Conservation (phyloP, 2,113 vertebrate genomes). For the Syngnathus typhle region DNA sequence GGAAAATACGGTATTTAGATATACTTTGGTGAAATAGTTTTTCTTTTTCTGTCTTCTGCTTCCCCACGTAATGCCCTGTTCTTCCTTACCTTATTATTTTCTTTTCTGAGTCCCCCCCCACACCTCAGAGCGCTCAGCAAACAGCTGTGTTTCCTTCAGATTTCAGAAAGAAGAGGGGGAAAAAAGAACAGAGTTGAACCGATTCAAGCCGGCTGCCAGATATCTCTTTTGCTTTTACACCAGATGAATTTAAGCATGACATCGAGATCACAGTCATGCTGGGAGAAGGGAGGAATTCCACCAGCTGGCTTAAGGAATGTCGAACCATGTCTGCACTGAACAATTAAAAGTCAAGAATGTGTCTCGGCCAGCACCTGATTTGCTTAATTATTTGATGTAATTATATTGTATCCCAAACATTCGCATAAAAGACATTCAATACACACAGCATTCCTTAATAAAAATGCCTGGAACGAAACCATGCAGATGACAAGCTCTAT, state of each 20-base stretch:
- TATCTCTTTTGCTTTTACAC: neutral
- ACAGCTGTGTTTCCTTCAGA: neutral
- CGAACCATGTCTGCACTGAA: neutral
- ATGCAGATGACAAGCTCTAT: conserved; percentile 10
- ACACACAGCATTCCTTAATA: neutral
- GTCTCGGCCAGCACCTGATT: neutral
- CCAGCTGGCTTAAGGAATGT: neutral
- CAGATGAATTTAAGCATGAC: neutral
- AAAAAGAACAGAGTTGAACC: neutral
- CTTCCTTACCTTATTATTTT: neutral
- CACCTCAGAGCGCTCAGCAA: neutral
- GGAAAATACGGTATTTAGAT: too few species aligned
- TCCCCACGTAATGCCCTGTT: neutral
- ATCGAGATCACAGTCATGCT: neutral
- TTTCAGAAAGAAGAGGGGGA: neutral
- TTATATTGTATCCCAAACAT: neutral
- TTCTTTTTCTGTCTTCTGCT: neutral
- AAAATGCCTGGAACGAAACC: conserved; percentile 18
- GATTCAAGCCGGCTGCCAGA: neutral
- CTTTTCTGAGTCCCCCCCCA: neutral
- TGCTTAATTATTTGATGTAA: neutral
- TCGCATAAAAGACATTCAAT: conserved; percentile 2
- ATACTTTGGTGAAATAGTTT: neutral
- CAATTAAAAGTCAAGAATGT: neutral
- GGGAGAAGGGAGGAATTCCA: neutral